Conservation (phyloP, 2,113 vertebrate genomes). For the Leptobrachium leishanense region DNA sequence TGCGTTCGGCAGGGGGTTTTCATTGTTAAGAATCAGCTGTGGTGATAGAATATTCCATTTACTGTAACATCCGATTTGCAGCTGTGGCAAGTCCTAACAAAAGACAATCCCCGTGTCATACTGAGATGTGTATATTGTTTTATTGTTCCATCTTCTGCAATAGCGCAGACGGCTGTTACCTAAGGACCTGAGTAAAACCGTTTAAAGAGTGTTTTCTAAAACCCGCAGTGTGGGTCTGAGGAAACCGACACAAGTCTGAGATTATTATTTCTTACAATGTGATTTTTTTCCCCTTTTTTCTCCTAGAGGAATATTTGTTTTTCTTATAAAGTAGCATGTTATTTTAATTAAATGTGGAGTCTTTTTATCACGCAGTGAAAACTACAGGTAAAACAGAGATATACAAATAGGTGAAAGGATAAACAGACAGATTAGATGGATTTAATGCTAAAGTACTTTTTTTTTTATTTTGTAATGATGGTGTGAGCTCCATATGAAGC, state of each 20-base stretch:
- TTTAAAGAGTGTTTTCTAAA: constrained; percentile 4
- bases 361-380: too few relatives aligned
- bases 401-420: too few relatives aligned
- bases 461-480: too few relatives aligned
- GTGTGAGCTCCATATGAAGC: too few relatives aligned
- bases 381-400: too few relatives aligned
- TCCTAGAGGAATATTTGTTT: too few relatives aligned
- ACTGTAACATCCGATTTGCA: neutral
- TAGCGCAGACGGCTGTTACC: neutral
- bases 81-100: constrained; percentile 26
- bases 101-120: constrained; percentile 13
- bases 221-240: constrained; percentile 8
- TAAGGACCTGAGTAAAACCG: neutral
- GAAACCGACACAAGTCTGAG: neutral
- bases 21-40: constrained; percentile 18
- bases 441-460: too few relatives aligned
- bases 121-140: constrained; percentile 15
- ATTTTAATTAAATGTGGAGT: too few relatives aligned
- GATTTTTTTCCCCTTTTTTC: too few relatives aligned
- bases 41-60: constrained; percentile 3
- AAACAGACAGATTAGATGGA: too few relatives aligned
- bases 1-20: neutral
- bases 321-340: too few relatives aligned
- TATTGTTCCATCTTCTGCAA: constrained; percentile 4
- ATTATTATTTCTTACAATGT: neutral